These are phyloP conservation scores for Penaeus monodon DNA, from an alignment of 2,888 invertebrate genomes.

Conservation along the genomic window DNA sequence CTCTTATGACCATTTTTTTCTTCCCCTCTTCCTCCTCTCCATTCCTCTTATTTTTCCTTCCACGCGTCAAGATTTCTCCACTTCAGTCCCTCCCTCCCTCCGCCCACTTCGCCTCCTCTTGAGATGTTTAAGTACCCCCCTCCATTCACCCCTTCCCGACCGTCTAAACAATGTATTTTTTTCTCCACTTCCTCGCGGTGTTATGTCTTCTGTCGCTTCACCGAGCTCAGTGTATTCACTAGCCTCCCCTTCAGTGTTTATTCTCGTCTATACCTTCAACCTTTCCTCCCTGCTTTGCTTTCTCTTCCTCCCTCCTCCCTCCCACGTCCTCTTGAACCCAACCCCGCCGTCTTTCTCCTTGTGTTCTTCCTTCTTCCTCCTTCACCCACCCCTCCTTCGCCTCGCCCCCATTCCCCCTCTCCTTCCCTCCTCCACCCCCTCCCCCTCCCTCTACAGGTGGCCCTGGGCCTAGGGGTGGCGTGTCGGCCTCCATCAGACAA, in stretches of 20 bases:
- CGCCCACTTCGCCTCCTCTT: not conserved
- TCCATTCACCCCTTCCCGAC: too few species aligned
- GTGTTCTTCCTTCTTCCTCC: not conserved
- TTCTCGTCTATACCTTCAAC: not conserved
- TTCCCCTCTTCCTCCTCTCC: not conserved
- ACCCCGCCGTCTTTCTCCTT: not conserved
- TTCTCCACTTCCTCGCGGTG: too few species aligned
- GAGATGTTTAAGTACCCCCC: not conserved
- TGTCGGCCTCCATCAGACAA: not conserved
- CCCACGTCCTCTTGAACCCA: not conserved
- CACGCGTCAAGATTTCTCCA: too few species aligned
- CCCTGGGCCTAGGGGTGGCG: constrained; percentile 3
- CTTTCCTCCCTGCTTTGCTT: not conserved
- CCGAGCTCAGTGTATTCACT: not conserved
- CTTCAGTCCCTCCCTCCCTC: too few species aligned
- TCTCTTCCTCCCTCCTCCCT: not conserved
- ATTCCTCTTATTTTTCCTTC: not conserved
- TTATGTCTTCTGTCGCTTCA: not conserved
- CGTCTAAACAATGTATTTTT: too few species aligned
- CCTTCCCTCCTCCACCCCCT: not conserved
- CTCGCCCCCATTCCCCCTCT: not conserved
- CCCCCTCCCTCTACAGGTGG: too few species aligned
- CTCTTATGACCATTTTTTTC: not conserved
- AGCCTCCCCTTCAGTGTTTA: not conserved
- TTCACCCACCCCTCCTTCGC: not conserved